Conservation (phyloP, 2,113 vertebrate genomes). For the Neodon shergylaensis region DNA sequence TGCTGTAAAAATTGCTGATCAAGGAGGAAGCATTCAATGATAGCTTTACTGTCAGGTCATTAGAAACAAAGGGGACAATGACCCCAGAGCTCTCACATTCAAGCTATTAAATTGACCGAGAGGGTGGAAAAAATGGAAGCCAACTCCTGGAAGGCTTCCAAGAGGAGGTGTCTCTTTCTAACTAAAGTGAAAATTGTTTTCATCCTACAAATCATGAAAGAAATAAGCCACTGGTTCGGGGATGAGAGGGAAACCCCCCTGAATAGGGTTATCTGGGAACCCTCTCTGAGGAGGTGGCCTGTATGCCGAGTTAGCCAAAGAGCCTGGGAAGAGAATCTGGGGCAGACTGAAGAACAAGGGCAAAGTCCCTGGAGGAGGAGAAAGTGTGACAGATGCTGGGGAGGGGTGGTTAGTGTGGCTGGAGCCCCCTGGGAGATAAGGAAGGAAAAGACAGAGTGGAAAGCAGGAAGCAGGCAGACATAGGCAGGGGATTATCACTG, state of each 20-base stretch:
- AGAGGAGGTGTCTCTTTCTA: conserved; percentile 33
- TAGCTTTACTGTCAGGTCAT: not conserved
- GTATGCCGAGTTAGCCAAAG: conserved; percentile 2
- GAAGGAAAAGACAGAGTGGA: not conserved
- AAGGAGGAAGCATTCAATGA: not conserved
- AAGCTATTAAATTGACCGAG: not conserved
- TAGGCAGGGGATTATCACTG: not conserved
- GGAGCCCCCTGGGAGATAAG: not conserved
- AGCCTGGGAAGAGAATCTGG: conserved; percentile 22
- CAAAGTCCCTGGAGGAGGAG: not conserved
- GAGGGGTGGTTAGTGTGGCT: not conserved
- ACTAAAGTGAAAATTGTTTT: not conserved
- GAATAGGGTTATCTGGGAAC: not conserved
- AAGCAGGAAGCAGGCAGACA: not conserved
- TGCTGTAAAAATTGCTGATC: not conserved
- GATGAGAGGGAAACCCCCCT: not conserved
- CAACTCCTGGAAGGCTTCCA: conserved; percentile 45
- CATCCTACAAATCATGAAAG: not conserved
- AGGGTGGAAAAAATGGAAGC: conserved; percentile 26
- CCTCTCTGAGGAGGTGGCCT: conserved; percentile 3
- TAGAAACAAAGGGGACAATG: not conserved
- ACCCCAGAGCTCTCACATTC: not conserved
- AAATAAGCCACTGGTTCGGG: not conserved
- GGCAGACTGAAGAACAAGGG: not conserved
- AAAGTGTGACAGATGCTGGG: not conserved